Conservation (phyloP, 2,797 vertebrate species). For the Hyperoplus lanceolatus region DNA sequence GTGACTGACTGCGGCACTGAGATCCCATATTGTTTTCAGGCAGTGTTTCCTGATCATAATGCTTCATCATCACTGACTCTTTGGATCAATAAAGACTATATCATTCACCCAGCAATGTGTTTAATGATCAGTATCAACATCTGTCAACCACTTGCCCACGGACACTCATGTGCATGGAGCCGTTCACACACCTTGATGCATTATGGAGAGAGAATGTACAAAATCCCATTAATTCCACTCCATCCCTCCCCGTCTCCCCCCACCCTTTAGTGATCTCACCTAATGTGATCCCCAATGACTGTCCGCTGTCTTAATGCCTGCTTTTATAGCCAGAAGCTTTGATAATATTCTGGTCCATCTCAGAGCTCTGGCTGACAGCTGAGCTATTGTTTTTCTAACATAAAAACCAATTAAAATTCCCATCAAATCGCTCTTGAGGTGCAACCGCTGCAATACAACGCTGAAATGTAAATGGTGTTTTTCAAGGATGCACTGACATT, state of each 20-base stretch:
- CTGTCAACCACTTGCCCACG: slow-evolving; percentile 34
- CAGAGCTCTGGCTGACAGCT: slow-evolving; percentile 31
- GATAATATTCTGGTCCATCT: slow-evolving; percentile 44
- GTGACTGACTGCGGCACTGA: slow-evolving; percentile 9
- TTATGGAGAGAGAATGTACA: slow-evolving; percentile 50
- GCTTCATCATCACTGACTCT: slow-evolving; percentile 29
- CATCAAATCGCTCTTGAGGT: slow-evolving; percentile 20
- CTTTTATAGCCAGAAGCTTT: slow-evolving; percentile 61
- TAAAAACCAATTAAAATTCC: slow-evolving; percentile 40
- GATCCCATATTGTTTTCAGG: slow-evolving; percentile 17
- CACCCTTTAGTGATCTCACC: slow-evolving; percentile 57
- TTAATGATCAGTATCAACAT: slow-evolving; percentile 66
- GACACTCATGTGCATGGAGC: slow-evolving; percentile 21
- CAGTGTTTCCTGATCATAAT: slow-evolving; percentile 11
- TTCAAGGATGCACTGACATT: neutral
- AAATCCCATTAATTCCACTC: slow-evolving; percentile 72
- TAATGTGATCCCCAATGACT: slow-evolving; percentile 75
- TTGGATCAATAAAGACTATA: slow-evolving; percentile 55
- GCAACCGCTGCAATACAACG: neutral
- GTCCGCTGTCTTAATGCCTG: slow-evolving; percentile 55
- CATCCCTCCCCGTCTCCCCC: slow-evolving; percentile 33
- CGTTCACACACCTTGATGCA: slow-evolving; percentile 49
- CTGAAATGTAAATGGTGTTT: slow-evolving; percentile 21
- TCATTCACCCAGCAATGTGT: slow-evolving; percentile 50
- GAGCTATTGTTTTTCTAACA: slow-evolving; percentile 34